A percentile compares a stretch with the other conserved stretches of the same genome.
Evolutionary conservation across 2,797 vertebrate genomes (phyloP).

Genomic region (Alca torda): DNA sequence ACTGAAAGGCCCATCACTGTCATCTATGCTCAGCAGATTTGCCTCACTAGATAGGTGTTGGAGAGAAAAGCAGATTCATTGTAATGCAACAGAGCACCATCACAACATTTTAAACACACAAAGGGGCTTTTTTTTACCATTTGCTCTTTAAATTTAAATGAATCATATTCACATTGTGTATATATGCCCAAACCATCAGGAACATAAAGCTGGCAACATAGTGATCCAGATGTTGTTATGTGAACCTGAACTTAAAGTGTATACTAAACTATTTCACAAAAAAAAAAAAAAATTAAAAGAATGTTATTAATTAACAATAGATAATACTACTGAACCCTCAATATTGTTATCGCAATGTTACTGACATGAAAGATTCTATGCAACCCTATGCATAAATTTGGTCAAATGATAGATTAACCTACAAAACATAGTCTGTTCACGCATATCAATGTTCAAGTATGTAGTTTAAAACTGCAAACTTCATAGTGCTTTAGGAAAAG

Average conservation of each 20-base stretch:
- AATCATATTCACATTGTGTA: background rate
- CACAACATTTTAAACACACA: background rate
- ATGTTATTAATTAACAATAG: background rate
- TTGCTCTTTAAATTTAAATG: background rate
- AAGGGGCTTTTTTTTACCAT: rapidly evolving
- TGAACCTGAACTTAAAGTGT: background rate
- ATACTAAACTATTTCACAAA: background rate
- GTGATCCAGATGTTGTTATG: background rate
- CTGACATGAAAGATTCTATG: background rate
- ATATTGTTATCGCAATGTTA: background rate
- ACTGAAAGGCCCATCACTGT: constrained; percentile 77
- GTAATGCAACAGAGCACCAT: background rate
- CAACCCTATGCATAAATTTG: background rate
- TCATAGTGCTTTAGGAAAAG: background rate
- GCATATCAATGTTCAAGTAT: background rate
- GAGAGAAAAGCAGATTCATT: background rate
- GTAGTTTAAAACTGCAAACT: background rate
- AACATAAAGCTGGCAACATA: background rate
- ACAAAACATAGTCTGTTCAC: background rate
- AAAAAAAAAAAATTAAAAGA: background rate
- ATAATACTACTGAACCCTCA: background rate
- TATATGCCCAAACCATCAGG: background rate
- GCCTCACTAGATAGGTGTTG: constrained; percentile 70
- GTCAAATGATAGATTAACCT: background rate
- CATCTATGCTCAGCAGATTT: constrained; percentile 83